Evolutionary conservation across 35 echinoderm and acorn worm species (phyloP), one percentile per base, ranked within the genome.

Genomic region (Hemicentrotus pulcherrimus): DNA sequence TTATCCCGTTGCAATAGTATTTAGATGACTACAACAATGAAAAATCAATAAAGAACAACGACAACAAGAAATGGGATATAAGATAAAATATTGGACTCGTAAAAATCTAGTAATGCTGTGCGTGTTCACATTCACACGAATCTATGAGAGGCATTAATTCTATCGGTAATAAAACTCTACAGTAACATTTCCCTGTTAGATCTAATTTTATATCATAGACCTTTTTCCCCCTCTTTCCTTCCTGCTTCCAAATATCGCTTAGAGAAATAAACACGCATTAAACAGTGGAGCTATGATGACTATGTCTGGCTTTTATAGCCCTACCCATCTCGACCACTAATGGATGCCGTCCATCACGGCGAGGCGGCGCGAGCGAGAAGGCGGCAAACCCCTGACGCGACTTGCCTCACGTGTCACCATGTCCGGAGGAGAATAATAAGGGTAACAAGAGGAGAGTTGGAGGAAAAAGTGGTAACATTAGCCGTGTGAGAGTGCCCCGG

Each of bases 181-280:
- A 22, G 65, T n/a, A 78, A 78, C 65, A 22, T 78, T 28, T 78
- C 65, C 65, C 22, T 28, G 65, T n/a, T 28, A 28, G 65, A 24
- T 93, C 91, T 47, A 18, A 31, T 30, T 48, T 93, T 58, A 93
- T 93, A 30, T 48, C 41, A 46, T 14, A 50, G 32, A 48, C 31
- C 35, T 41, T n/a, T 47, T 31, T 58, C 19, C 91, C 48, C 16
- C 47, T 93, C 30, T 58, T 47, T 93, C 46, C 30, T 87, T 35
- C n/a, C 32, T 13, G 32, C 24, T 47, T 93, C 91, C 46, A 24
- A 31, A 31, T 93, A 48, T 50, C 91, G 48, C 91, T 58, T 46
- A 58, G 48, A 93, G 91, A 93, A 93, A 93, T 93, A 93, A 93
- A 93, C 91, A 93, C 31, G 91, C 48, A 93, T 93, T 93, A 93